These are phyloP conservation scores for Diorhabda carinulata DNA, from an alignment of 1,140 invertebrate species.

Conservation along the genomic window DNA sequence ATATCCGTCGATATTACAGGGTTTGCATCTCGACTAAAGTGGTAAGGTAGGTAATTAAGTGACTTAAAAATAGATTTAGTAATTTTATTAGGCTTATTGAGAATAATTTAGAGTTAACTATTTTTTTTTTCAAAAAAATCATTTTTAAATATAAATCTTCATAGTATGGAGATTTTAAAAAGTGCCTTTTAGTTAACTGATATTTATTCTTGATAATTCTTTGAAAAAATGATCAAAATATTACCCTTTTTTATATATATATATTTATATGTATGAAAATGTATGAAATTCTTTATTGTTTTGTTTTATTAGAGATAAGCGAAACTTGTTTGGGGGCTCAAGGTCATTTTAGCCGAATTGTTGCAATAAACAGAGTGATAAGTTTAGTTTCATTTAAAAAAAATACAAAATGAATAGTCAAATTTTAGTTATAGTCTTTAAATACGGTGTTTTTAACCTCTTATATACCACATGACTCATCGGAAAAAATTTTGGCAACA, in stretches of 20 bases:
- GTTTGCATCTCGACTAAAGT: neutral
- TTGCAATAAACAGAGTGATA: neutral
- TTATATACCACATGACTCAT: too few relatives aligned
- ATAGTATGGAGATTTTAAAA: neutral
- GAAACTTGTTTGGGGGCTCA: neutral
- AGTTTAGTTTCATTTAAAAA: neutral
- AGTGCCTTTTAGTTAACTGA: neutral
- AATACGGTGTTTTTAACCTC: neutral
- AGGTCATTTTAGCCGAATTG: neutral
- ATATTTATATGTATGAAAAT: neutral
- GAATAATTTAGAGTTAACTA: neutral
- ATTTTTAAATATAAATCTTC: neutral
- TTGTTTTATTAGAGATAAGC: neutral
- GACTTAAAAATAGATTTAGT: conserved; percentile 25
- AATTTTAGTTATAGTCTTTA: neutral
- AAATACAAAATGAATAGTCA: neutral
- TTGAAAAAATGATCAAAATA: conserved; percentile 1
- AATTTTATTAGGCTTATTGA: neutral
- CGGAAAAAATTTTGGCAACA: too few relatives aligned
- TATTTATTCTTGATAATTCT: neutral
- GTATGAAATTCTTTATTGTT: neutral
- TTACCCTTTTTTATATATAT: conserved; percentile 1
- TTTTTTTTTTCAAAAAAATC: neutral
- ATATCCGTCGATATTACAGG: too few relatives aligned
- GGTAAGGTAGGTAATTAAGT: conserved; percentile 29